phyloP scores from a whole-genome alignment of 2,113 vertebrate species.

The Pelmatolapia mariae region DNA sequence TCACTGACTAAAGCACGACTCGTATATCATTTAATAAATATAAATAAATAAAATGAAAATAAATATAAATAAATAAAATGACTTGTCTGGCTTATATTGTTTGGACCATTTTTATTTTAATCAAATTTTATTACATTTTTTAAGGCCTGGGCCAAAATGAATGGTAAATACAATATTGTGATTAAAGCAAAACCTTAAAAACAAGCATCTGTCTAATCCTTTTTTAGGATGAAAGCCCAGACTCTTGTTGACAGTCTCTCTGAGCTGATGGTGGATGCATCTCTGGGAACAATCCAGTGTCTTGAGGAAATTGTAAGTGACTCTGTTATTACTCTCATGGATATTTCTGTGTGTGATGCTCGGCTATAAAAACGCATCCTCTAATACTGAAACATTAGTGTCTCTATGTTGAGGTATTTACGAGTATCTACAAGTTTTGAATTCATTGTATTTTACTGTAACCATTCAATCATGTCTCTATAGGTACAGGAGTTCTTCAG shows the following conservation, averaged over 20 bases:
- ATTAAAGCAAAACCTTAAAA: neutral
- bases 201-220: neutral
- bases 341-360: neutral
- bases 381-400: neutral
- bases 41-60: too few relatives aligned
- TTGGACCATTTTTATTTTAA: neutral
- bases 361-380: neutral
- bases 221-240: slow-evolving; percentile 80
- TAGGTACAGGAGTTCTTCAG: slow-evolving; percentile 89
- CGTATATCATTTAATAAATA: neutral
- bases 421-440: neutral
- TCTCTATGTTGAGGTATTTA: neutral
- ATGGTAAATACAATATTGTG: neutral
- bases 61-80: neutral
- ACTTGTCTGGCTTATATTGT: neutral
- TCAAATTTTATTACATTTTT: neutral
- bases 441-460: neutral
- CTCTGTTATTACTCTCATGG: neutral
- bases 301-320: slow-evolving; percentile 93
- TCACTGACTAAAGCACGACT: neutral
- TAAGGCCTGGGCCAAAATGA: neutral
- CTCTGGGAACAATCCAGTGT: slow-evolving; percentile 83
- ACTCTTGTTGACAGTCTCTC: slow-evolving; percentile 83
- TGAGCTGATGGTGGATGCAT: slow-evolving; percentile 84
- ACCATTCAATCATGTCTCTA: neutral